Conservation (phyloP, 2,113 vertebrate genomes). For the Myiopsitta monachus region DNA sequence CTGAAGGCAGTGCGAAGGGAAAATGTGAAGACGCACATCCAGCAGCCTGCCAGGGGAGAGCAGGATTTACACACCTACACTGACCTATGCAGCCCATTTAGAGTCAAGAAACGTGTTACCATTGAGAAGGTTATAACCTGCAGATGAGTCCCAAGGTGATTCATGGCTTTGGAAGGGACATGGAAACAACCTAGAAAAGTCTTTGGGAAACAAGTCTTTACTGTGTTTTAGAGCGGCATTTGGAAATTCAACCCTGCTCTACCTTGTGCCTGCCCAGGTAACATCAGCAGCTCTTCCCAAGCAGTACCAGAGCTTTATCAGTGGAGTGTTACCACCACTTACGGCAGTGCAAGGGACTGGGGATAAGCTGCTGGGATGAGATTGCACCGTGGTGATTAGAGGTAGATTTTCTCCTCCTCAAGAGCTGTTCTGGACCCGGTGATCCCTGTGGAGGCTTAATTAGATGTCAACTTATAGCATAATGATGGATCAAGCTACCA, state of each 20-base stretch:
- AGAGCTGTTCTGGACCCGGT: neutral
- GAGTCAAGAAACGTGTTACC: neutral
- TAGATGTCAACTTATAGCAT: constrained; percentile 18
- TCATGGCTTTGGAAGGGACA: neutral
- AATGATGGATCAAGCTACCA: constrained; percentile 25
- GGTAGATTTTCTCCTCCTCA: constrained; percentile 17
- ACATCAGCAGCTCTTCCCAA: fast-evolving
- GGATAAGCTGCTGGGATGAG: neutral
- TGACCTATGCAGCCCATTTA: neutral
- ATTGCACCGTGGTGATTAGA: neutral
- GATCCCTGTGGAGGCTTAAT: constrained; percentile 25
- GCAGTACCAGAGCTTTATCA: neutral
- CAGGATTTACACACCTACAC: neutral
- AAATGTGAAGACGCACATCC: neutral
- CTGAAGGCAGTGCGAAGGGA: neutral
- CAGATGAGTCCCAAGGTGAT: neutral
- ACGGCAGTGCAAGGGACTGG: neutral
- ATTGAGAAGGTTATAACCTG: neutral
- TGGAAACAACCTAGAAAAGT: neutral
- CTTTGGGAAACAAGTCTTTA: neutral
- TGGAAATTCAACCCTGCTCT: neutral
- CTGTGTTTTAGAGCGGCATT: neutral
- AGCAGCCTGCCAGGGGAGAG: neutral
- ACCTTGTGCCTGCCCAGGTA: neutral
- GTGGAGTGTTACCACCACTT: neutral